phyloP scores from a whole-genome alignment of 1,140 invertebrate genomes.

The Hydropsyche tenuis region DNA sequence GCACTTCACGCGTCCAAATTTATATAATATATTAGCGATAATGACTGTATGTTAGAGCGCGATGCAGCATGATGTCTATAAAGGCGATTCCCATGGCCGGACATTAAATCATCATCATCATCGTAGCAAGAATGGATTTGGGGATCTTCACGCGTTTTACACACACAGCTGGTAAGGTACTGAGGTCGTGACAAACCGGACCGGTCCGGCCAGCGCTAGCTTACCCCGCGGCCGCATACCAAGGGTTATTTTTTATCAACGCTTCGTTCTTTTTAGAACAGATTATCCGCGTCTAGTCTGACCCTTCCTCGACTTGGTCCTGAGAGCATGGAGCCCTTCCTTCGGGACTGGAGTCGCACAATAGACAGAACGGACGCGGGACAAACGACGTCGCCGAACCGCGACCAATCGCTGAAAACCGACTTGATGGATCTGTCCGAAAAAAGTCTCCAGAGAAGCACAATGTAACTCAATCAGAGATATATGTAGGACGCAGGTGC shows the following conservation, averaged over 20 bases:
- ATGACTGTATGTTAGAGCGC: no score
- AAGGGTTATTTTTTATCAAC: slow-evolving; percentile 20
- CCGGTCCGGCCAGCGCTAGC: slow-evolving; percentile 11
- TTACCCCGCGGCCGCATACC: slow-evolving; percentile 32
- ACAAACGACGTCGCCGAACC: neutral
- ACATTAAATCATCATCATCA: slow-evolving; percentile 41
- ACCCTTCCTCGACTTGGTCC: neutral
- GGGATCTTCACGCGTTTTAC: slow-evolving; percentile 37
- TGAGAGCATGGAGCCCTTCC: neutral
- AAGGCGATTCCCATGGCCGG: slow-evolving; percentile 33
- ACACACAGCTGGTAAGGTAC: slow-evolving; percentile 25
- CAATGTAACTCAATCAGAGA: no score
- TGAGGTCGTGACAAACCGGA: slow-evolving; percentile 31
- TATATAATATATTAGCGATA: no score
- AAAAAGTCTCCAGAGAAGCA: no score
- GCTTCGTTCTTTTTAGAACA: neutral
- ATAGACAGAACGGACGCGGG: neutral
- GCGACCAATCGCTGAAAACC: slow-evolving; percentile 7
- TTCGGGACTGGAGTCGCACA: neutral
- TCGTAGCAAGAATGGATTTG: slow-evolving; percentile 32
- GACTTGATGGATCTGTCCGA: no score
- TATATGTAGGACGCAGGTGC: no score
- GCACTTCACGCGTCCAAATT: no score
- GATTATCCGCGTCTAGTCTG: slow-evolving; percentile 17
- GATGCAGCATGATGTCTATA: neutral